Percentiles rank a stretch among this genome's conserved stretches.
phyloP scores from a whole-genome alignment of 2,797 vertebrate genomes.

The Trachurus trachurus region DNA sequence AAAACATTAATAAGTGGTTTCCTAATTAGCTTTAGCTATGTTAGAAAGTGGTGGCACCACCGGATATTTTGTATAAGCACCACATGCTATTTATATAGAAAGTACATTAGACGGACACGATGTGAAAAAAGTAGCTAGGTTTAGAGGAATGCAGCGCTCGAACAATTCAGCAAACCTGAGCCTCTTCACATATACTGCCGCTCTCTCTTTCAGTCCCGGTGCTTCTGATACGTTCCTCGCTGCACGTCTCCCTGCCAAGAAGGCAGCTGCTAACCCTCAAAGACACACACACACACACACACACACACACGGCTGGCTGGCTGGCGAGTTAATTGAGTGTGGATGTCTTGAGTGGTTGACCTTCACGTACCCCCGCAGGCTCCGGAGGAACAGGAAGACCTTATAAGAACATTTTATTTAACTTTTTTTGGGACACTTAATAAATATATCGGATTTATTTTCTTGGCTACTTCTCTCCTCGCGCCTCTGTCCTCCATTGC shows the following conservation, averaged over 20 bases:
- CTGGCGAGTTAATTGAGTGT: conserved; percentile 61
- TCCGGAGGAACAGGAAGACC: conserved; percentile 37
- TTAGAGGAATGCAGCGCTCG: conserved; percentile 7
- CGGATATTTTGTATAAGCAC: background rate
- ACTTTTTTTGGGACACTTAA: background rate
- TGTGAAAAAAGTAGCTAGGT: background rate
- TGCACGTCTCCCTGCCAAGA: conserved; percentile 57
- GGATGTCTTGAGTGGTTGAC: conserved; percentile 60
- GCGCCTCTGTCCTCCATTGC: background rate
- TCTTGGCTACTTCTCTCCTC: background rate
- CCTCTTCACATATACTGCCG: conserved; percentile 3
- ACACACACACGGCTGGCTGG: conserved; percentile 22
- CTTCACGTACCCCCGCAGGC: conserved; percentile 37
- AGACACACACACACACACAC: conserved; percentile 35
- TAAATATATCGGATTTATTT: conserved; percentile 8
- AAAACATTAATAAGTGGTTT: background rate
- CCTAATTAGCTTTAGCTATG: no score
- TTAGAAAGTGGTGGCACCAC: background rate
- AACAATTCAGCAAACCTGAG: conserved; percentile 29
- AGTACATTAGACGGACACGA: background rate
- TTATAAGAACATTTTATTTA: conserved; percentile 21
- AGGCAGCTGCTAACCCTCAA: conserved; percentile 67
- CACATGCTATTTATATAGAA: background rate
- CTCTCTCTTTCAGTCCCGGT: conserved; percentile 23
- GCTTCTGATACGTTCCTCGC: conserved; percentile 52